These are phyloP conservation scores for Microcebus murinus DNA, from an alignment of 2,113 vertebrate genomes.

Conservation along the genomic window DNA sequence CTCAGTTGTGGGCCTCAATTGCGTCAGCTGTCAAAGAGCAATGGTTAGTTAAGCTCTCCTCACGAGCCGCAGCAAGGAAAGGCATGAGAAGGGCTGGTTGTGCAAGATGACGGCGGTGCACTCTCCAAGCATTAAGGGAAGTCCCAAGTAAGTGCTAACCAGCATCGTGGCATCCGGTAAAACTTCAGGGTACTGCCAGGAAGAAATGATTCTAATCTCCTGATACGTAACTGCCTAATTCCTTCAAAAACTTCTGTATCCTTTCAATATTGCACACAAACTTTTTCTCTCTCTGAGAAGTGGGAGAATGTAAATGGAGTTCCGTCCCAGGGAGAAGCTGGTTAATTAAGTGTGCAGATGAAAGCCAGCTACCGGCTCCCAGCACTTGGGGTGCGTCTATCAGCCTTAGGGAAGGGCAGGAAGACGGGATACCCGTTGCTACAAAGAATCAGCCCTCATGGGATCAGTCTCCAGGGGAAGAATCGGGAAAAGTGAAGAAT, in stretches of 20 bases:
- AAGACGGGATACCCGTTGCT: not conserved
- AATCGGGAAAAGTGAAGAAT: fast-evolving
- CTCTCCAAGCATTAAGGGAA: fast-evolving
- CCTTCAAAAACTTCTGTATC: not conserved
- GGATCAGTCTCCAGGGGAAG: not conserved
- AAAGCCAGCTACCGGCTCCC: too few relatives aligned
- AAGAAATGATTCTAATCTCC: not conserved
- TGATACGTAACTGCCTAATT: fast-evolving
- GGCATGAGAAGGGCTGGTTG: fast-evolving
- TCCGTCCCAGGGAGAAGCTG: not conserved
- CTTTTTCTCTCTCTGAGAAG: not conserved
- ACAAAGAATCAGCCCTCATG: too few relatives aligned
- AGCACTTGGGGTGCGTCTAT: too few relatives aligned
- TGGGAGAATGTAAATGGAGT: not conserved
- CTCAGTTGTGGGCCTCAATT: too few relatives aligned
- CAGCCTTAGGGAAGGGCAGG: not conserved
- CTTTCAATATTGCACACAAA: fast-evolving
- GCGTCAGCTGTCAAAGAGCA: fast-evolving
- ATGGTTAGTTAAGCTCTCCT: fast-evolving
- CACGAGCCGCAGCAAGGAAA: fast-evolving
- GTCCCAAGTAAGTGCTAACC: not conserved
- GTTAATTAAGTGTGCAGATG: not conserved
- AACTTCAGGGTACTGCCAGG: not conserved
- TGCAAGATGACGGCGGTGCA: fast-evolving
- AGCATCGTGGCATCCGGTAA: not conserved